A percentile compares a stretch with the other conserved stretches of the same genome.
These are phyloP conservation scores for Tarsius wallacei DNA, from an alignment of 2,797 vertebrate genomes.

Conservation along the genomic window DNA sequence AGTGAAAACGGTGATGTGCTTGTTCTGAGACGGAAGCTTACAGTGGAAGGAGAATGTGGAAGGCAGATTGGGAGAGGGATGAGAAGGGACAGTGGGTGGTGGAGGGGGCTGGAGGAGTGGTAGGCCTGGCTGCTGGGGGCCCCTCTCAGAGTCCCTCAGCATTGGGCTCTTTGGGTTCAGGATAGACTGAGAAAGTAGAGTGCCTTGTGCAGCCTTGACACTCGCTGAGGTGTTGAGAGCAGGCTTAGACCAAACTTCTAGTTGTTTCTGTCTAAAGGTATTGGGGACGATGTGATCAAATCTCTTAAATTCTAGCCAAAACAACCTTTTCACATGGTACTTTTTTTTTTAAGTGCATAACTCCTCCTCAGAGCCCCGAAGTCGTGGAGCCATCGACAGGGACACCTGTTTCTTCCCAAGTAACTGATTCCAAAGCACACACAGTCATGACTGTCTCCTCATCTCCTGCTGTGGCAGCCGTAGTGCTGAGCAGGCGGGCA, in stretches of 20 bases:
- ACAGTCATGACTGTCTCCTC: slow-evolving; percentile 64
- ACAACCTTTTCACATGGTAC: neutral
- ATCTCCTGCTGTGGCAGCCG: slow-evolving; percentile 60
- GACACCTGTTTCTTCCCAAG: slow-evolving; percentile 86
- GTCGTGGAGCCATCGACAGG: slow-evolving; percentile 92
- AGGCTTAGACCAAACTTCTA: neutral
- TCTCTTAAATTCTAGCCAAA: slow-evolving; percentile 9
- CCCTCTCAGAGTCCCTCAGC: neutral
- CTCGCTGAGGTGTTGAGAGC: neutral
- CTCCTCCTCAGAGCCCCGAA: slow-evolving; percentile 97
- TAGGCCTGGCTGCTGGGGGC: neutral
- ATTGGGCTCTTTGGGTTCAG: no score
- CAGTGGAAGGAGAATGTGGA: neutral
- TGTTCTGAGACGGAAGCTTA: neutral
- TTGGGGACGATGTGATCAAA: neutral
- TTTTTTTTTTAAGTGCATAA: slow-evolving; percentile 95
- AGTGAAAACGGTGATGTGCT: neutral
- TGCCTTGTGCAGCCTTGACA: neutral
- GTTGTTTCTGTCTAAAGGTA: neutral
- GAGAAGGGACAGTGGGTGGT: neutral
- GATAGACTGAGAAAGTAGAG: neutral
- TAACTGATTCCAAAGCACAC: slow-evolving; percentile 87
- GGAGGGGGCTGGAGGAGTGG: accelerated
- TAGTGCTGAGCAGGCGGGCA: neutral
- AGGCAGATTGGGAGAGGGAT: neutral